Percentiles rank a stretch among this genome's conserved stretches.
Evolutionary conservation across 1,140 invertebrate species (phyloP).

Genomic region (Octopus sinensis): DNA sequence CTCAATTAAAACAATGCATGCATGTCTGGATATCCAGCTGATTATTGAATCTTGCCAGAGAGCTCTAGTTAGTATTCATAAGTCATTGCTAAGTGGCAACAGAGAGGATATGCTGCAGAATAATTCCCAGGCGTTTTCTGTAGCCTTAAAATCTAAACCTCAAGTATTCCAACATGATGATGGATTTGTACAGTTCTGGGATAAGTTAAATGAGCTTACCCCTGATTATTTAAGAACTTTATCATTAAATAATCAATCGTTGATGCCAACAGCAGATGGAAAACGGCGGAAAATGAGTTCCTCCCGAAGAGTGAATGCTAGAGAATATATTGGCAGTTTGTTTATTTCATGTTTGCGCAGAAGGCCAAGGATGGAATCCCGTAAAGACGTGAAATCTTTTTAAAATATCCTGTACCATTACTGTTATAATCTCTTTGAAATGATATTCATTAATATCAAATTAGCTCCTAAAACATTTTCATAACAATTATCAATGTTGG

Average conservation of each 20-base stretch:
- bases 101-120: neutral
- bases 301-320: neutral
- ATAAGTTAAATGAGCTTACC: neutral
- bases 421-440: no score
- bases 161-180: neutral
- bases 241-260: neutral
- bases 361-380: neutral
- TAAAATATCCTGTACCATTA: no score
- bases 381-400: neutral
- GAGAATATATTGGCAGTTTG: neutral
- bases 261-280: neutral
- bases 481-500: no score
- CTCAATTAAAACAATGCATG: neutral
- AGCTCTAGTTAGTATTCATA: neutral
- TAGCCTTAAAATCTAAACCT: neutral
- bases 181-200: neutral
- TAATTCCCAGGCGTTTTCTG: neutral
- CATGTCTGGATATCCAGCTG: neutral
- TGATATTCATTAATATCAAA: no score
- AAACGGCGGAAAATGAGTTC: slow-evolving; percentile 4
- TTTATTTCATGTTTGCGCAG: neutral
- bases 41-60: neutral
- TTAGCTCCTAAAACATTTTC: no score
- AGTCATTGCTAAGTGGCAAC: neutral
- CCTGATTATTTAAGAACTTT: neutral